Evolutionary conservation across 2,797 vertebrate species (phyloP), one percentile per base, ranked within the genome.

Genomic region (Holocentrus rufus): DNA sequence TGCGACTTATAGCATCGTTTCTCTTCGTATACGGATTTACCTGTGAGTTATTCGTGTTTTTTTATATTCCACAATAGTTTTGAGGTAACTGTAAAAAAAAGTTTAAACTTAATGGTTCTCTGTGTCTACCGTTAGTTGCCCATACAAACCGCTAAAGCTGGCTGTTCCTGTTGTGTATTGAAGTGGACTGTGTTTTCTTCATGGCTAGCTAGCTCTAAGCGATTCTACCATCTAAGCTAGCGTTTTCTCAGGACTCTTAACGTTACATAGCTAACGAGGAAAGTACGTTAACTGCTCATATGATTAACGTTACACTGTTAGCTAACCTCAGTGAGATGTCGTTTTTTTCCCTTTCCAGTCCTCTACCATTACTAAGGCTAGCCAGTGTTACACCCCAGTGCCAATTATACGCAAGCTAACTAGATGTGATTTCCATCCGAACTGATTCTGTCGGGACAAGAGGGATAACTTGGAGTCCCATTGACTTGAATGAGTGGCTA

Each of bases 21-120:
- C 69, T 94, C 69, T 63, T 90, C 73, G 50, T 93, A 1, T 83
- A 60, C 75, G 87, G 90, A 85, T 72, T 91, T 42, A 73, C 86
- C 36, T 89, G 94, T 95, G 87, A 92, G 94, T 92, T 87, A 52
- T 65, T 71, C 6, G 27, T 76, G 34, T 59, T 9, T 74, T 71
- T 42, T 6, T 55, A 17, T 14, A 66, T 58, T 15, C 18, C 17
- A 7, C 15, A 50, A 14, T 74, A 65, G 65, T 84, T 76, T 57
- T 34, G 4, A 54, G 69, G 58, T 59, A 27, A 42, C 31, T 34
- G 61, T 27, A 27, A 27, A 27, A 27, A 71, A 63, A 88, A 84
- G 74, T 90, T 89, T 52, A 69, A 5, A 66, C 39, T 65, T 65
- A 39, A 50, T 70, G 47, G 69, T 53, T 27, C 60, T 7, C 27